Base-by-base conservation (phyloP, 2,113 vertebrate species). In the Gasterosteus aculeatus region DNA sequence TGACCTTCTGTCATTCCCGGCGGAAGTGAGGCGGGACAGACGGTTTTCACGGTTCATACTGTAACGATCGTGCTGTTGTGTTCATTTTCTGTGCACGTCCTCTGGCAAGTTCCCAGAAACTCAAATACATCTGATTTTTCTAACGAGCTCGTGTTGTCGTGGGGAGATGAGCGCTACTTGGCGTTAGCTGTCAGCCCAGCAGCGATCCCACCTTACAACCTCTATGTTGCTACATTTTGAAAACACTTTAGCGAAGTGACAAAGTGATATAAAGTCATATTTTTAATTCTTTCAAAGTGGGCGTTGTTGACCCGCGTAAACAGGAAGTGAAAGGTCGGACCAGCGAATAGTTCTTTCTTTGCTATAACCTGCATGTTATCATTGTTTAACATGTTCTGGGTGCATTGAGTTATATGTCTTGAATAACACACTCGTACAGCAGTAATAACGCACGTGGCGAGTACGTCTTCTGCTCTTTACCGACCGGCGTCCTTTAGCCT, bases 1-100 rank as follows among this genome's bases (percentile, higher is more conserved):
- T 90, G 88, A 90, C 88, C 90, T 91, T 90, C 89, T 71, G 62
- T 31, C 49, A 62, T 42, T 10, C 29, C n/a, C 38, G 3, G 54
- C 77, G 59, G 65, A 82, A 76, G 58, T 26, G 57, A 46, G 11
- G 7, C 7, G 33, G 38, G 7, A 38, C 35, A 26, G 31, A 3
- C 22, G 12, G 0, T 57, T 54, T 0, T 15, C 11, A 1, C 35
- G 33, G 33, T 63, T 38, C 0, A 9, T 0, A 7, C 12, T 26
- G 31, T 0, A 1, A 8, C n/a, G 0, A 33, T 10, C 18, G 0
- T 0, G 0, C 15, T 10, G 35, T 0, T 42, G 35, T 2, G 2
- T 35, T 14, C 2, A 1, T 1, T n/a, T 1, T 35, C 14, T 42
- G 1, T 7, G 1, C 12, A 11, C 41, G 4, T 11, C 14, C 18